A percentile compares a stretch with the other conserved stretches of the same genome.
Conservation (phyloP, 2,113 vertebrate species). For the Myotis lucifugus region DNA sequence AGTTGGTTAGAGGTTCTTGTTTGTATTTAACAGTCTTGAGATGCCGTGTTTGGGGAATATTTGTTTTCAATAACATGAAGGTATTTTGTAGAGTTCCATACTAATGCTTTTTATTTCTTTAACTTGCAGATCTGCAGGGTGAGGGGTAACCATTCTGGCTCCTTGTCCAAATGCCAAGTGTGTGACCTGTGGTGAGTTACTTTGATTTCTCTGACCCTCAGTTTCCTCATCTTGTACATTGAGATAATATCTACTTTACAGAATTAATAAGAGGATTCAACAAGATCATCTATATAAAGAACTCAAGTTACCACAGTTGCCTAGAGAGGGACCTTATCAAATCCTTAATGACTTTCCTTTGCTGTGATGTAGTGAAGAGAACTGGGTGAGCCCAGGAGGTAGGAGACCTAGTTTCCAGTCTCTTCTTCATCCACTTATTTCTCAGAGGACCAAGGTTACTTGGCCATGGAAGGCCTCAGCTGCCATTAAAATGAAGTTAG, state of each 20-base stretch:
- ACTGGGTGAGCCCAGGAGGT: neutral
- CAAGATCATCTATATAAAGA: neutral
- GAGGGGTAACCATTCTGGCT: neutral
- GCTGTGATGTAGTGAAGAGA: neutral
- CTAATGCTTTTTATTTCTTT: slow-evolving; percentile 4
- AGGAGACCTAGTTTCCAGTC: slow-evolving; percentile 34
- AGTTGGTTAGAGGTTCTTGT: neutral
- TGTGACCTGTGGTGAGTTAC: slow-evolving; percentile 61
- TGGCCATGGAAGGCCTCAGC: neutral
- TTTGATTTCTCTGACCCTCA: slow-evolving; percentile 41
- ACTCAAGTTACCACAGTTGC: neutral
- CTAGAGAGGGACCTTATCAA: neutral
- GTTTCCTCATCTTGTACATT: slow-evolving; percentile 4
- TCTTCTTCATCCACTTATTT: neutral
- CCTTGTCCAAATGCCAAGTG: slow-evolving; percentile 35
- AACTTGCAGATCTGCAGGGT: slow-evolving; percentile 2
- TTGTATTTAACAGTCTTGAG: neutral
- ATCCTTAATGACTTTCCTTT: neutral
- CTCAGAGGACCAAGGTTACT: slow-evolving; percentile 25
- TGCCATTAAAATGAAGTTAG: slow-evolving; percentile 48
- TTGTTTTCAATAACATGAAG: neutral
- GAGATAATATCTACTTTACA: neutral
- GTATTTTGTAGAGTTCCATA: neutral
- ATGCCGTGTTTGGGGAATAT: neutral
- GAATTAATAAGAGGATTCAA: neutral